These are phyloP conservation scores for Sialia sialis DNA, from an alignment of 2,113 vertebrate genomes.

Conservation along the genomic window DNA sequence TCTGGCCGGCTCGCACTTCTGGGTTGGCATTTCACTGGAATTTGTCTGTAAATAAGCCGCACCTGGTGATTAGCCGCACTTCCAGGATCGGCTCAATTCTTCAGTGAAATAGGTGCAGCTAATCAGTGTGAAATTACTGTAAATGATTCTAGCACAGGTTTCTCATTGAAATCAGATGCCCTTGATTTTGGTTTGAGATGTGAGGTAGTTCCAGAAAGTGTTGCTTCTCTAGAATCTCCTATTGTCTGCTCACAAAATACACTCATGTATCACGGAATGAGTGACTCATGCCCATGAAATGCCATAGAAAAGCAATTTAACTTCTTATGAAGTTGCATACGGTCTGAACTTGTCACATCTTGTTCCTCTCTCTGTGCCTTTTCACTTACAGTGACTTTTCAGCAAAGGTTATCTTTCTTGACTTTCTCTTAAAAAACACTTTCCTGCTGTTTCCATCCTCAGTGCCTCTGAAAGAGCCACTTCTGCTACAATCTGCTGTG, in stretches of 20 bases:
- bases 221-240: background rate
- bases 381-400: background rate
- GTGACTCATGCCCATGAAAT: background rate
- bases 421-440: conserved; percentile 28
- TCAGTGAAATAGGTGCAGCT: no score
- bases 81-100: no score
- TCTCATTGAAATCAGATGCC: background rate
- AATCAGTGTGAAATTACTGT: no score
- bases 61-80: no score
- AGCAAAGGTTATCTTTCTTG: conserved; percentile 39
- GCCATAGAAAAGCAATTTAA: background rate
- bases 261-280: background rate
- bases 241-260: background rate
- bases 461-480: conserved; percentile 1
- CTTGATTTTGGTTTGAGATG: background rate
- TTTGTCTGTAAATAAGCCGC: no score
- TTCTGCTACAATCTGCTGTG: conserved; percentile 10
- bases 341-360: background rate
- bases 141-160: background rate
- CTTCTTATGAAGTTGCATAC: background rate
- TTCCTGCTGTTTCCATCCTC: background rate
- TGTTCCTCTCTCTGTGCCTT: background rate
- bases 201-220: background rate
- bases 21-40: no score
- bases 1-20: no score